Evolutionary conservation across 2,888 invertebrate genomes (phyloP).

Genomic region (Mythimna impura): DNA sequence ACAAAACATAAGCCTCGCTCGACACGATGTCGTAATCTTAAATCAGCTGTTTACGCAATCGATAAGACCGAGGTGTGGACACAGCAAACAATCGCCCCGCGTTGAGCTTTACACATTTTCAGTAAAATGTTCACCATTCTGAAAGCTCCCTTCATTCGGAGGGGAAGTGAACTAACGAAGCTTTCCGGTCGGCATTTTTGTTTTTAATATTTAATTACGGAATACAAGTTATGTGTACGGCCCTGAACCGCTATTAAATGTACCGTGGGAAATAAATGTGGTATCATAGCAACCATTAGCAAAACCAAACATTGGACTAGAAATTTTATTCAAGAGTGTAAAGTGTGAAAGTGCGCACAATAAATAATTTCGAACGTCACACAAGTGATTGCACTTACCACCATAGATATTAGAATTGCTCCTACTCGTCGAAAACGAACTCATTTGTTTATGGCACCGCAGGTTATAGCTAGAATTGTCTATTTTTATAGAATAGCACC

Average conservation of each 20-base stretch:
- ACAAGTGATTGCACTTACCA: background rate
- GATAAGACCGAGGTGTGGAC: constrained; percentile 42
- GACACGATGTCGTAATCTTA: constrained; percentile 32
- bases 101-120: constrained; percentile 21
- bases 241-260: background rate
- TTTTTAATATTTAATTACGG: background rate
- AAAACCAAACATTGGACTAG: constrained; percentile 36
- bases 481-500: background rate
- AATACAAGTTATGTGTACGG: background rate
- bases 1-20: constrained; percentile 16
- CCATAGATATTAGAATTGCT: background rate
- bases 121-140: constrained; percentile 27
- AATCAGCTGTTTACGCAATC: constrained; percentile 48
- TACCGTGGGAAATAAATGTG: constrained; percentile 15
- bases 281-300: constrained; percentile 35
- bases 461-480: background rate
- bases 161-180: background rate
- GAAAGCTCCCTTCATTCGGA: constrained; percentile 32
- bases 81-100: constrained; percentile 27
- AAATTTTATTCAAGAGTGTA: constrained; percentile 1
- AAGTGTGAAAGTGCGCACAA: constrained; percentile 18
- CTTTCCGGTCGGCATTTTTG: background rate
- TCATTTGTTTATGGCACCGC: constrained; percentile 6
- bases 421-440: background rate
- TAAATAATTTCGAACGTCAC: background rate